Conservation (phyloP, 2,888 invertebrate species). For the Drosophila tanythrix region DNA sequence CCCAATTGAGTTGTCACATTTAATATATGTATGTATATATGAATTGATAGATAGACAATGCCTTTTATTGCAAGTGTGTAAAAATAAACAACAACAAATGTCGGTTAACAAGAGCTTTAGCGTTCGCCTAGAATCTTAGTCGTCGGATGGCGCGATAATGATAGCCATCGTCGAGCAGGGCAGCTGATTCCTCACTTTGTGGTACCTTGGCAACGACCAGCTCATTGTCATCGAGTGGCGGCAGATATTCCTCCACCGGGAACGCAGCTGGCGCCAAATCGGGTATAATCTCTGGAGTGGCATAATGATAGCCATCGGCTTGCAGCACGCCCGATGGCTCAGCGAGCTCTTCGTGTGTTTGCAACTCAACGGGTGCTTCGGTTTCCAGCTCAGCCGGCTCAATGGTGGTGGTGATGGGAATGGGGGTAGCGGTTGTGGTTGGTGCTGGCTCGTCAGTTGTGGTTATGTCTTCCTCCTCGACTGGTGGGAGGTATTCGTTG, state of each 20-base stretch:
- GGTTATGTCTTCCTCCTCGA: slow-evolving; percentile 24
- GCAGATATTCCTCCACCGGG: slow-evolving; percentile 65
- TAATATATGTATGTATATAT: neutral
- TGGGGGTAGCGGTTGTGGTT: slow-evolving; percentile 21
- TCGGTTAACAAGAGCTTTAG: slow-evolving; percentile 52
- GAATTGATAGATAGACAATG: neutral
- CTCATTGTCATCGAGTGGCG: slow-evolving; percentile 63
- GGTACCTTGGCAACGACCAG: slow-evolving; percentile 59
- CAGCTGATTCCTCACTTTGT: slow-evolving; percentile 55
- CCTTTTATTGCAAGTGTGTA: slow-evolving; percentile 52
- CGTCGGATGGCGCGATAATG: slow-evolving; percentile 73
- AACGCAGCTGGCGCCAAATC: slow-evolving; percentile 51
- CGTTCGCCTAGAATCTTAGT: slow-evolving; percentile 50
- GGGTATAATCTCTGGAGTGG: slow-evolving; percentile 65
- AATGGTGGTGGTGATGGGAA: slow-evolving; percentile 18
- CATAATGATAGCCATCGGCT: slow-evolving; percentile 79
- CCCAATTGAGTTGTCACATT: slow-evolving; percentile 48
- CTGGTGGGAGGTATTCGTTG: slow-evolving; percentile 70
- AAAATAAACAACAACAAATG: slow-evolving; percentile 70
- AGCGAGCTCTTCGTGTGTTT: slow-evolving; percentile 53
- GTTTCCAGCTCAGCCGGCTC: slow-evolving; percentile 43
- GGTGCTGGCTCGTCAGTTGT: slow-evolving; percentile 43
- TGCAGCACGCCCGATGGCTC: slow-evolving; percentile 54
- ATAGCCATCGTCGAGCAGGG: slow-evolving; percentile 74
- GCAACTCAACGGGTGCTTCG: slow-evolving; percentile 42